These are phyloP conservation scores for Halyomorpha halys DNA, from an alignment of 1,140 invertebrate genomes.

Conservation along the genomic window DNA sequence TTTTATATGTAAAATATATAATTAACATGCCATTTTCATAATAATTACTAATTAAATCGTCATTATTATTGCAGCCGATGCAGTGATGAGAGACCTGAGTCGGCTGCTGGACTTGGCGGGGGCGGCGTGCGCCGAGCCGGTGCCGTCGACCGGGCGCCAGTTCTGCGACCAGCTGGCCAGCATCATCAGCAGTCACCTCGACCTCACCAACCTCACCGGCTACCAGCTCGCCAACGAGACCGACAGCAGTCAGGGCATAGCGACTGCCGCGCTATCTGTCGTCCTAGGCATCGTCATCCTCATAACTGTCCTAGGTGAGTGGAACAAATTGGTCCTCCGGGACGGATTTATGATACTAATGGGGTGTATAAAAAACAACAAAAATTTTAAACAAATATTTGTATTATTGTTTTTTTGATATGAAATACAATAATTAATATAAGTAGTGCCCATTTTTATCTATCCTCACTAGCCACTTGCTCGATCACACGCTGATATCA, in stretches of 20 bases:
- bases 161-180: slow-evolving; percentile 8
- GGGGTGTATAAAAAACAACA: too few relatives aligned
- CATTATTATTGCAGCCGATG: too few relatives aligned
- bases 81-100: neutral
- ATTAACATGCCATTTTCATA: too few relatives aligned
- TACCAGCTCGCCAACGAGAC: slow-evolving; percentile 1
- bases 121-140: neutral
- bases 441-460: too few relatives aligned
- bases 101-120: slow-evolving; percentile 13
- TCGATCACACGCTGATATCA: too few relatives aligned
- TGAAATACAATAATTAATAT: too few relatives aligned
- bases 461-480: too few relatives aligned
- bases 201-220: neutral
- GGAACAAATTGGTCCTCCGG: neutral
- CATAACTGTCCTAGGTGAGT: slow-evolving; percentile 32
- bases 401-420: too few relatives aligned
- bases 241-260: slow-evolving; percentile 21
- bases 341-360: too few relatives aligned
- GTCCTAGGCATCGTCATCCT: slow-evolving; percentile 32
- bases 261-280: slow-evolving; percentile 30
- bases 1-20: too few relatives aligned
- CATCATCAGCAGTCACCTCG: slow-evolving; percentile 1
- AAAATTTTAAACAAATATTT: too few relatives aligned
- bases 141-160: neutral
- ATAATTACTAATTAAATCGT: too few relatives aligned